Evolutionary conservation across 2,113 vertebrate species (phyloP), one percentile per base, ranked within the genome.

Genomic region (Aramus guarauna): DNA sequence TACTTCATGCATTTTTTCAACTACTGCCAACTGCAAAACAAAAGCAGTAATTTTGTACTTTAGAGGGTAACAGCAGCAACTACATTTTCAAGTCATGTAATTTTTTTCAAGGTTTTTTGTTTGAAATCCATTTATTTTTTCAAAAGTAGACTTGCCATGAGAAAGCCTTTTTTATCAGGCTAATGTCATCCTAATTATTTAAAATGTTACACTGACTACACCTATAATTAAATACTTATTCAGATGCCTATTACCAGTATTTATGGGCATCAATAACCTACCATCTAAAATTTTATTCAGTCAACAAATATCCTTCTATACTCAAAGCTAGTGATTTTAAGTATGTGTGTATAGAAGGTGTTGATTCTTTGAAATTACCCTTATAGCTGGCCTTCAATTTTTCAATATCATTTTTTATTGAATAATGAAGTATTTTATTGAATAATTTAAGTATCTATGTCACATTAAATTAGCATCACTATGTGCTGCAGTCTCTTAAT

Each of bases 401-500:
- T 89, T 93, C 69, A 96, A 29, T 66, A 36, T 39, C 2, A 17
- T 18, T 32, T 92, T 86, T 88, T 88, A 91, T 80, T 88, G n/a
- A 92, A 85, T 83, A 90, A 93, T 62, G 32, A 78, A 72, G 26
- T 23, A 58, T 85, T 96, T 85, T 86, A 85, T 43, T 95, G 36
- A 91, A 93, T 92, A 86, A 96, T 94, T 95, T 83, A 94, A 43
- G 24, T 71, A 37, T 37, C 4, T 48, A 20, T 75, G 76, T 86
- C 83, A 1, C 27, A 78, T 60, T 87, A 86, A 91, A 85, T 95
- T 94, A 96, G 2, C 21, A 78, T 96, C 86, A 78, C 14, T 56
- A 2, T 48, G 36, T 50, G 60, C 22, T 84, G 73, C 79, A 67
- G n/a, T 86, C n/a, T 53, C 39, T 71, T 67, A 83, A 77, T 1